These are phyloP conservation scores for Dascillus cervinus DNA, from an alignment of 2,888 invertebrate species.

Conservation along the genomic window DNA sequence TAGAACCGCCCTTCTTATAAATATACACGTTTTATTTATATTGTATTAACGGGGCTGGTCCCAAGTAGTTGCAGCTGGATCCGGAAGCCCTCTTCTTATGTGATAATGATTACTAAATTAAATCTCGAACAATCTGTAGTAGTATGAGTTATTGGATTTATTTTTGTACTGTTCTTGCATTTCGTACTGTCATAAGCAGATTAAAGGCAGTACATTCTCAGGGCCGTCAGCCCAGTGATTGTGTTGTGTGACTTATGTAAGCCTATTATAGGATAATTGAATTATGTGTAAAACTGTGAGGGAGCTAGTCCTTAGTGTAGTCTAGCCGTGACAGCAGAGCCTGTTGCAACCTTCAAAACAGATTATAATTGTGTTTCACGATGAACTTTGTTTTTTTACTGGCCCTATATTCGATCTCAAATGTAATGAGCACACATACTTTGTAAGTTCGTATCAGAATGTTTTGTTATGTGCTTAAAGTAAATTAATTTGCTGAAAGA, in stretches of 20 bases:
- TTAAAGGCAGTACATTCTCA: constrained; percentile 14
- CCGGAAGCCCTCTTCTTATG: constrained; percentile 16
- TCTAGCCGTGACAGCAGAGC: constrained; percentile 22
- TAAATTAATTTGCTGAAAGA: constrained; percentile 10
- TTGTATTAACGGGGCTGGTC: constrained; percentile 13
- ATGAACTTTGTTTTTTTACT: constrained; percentile 26
- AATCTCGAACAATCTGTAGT: constrained; percentile 14
- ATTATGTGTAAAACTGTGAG: constrained; percentile 30
- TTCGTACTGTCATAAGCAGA: constrained; percentile 15
- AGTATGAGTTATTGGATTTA: constrained; percentile 16
- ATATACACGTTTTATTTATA: constrained; percentile 16
- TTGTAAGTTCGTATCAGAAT: constrained; percentile 24
- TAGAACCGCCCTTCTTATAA: constrained; percentile 7
- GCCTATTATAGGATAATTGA: constrained; percentile 36
- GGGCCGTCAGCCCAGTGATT: constrained; percentile 20
- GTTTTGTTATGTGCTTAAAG: constrained; percentile 20
- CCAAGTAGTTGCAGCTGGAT: constrained; percentile 15
- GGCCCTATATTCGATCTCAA: constrained; percentile 28
- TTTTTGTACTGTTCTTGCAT: constrained; percentile 15
- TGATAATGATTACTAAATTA: constrained; percentile 18
- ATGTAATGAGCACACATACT: constrained; percentile 29
- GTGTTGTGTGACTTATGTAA: constrained; percentile 26
- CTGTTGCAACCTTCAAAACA: constrained; percentile 18
- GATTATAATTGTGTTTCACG: constrained; percentile 22
- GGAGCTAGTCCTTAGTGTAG: constrained; percentile 30